These are phyloP conservation scores for Malurus alboscapulatus DNA, from an alignment of 2,113 vertebrate genomes.

Conservation along the genomic window DNA sequence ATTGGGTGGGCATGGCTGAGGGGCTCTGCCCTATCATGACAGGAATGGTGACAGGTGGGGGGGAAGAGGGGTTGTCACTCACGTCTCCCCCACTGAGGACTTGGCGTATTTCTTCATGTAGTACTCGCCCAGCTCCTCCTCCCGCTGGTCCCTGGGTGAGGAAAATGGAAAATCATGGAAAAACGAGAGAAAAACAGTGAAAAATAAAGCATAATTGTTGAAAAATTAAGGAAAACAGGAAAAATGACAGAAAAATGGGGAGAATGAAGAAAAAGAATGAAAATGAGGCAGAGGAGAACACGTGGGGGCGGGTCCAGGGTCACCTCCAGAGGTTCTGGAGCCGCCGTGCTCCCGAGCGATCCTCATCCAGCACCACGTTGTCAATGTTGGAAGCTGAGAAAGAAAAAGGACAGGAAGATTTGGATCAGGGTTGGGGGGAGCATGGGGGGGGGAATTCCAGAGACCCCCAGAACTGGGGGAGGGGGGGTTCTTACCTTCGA, in stretches of 20 bases:
- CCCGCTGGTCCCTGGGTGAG: not conserved
- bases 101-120: not conserved
- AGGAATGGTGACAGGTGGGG: not conserved
- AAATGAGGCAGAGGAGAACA: rapidly evolving
- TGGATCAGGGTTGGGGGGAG: not conserved
- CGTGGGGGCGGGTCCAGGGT: too few species aligned
- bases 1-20: not conserved
- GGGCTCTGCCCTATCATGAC: too few species aligned
- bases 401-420: not conserved
- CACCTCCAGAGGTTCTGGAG: not conserved
- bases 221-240: too few species aligned
- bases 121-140: not conserved
- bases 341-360: not conserved
- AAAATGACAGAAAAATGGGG: too few species aligned
- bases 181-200: rapidly evolving
- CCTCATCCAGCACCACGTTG: not conserved
- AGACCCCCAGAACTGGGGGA: rapidly evolving
- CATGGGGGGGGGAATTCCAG: not conserved
- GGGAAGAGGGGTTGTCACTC: not conserved
- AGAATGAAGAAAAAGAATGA: too few species aligned
- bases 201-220: not conserved
- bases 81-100: not conserved
- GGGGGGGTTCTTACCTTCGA: not conserved
- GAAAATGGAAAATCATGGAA: rapidly evolving
- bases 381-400: not conserved